Evolutionary conservation across 2,888 invertebrate genomes (phyloP).

Genomic region (Maniola hyperantus): DNA sequence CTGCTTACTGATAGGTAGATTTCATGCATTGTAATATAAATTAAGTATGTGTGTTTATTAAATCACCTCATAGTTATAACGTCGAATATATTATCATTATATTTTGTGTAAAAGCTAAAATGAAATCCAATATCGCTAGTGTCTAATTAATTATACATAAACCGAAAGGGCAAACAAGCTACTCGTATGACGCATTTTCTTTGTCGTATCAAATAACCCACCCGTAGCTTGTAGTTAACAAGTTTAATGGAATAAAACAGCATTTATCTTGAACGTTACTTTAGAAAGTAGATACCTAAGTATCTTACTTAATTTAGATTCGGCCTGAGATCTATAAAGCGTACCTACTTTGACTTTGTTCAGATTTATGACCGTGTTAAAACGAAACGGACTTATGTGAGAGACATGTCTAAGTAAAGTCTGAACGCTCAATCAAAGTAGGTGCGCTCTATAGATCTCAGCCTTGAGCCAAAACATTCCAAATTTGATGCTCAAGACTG

Average conservation of each 20-base stretch:
- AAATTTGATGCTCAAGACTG: no score
- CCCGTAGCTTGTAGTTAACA: constrained; percentile 6
- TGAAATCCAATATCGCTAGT: constrained; percentile 19
- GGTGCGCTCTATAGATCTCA: no score
- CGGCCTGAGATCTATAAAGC: no score
- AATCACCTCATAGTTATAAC: not conserved
- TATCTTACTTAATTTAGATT: not conserved
- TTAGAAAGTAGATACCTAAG: not conserved
- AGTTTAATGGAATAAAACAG: not conserved
- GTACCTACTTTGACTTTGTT: no score
- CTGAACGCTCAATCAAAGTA: no score
- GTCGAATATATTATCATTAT: not conserved
- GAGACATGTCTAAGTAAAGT: no score
- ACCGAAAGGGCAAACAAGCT: constrained; percentile 23
- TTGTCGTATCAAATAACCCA: constrained; percentile 22
- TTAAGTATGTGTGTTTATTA: not conserved
- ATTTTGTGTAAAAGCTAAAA: constrained; percentile 1
- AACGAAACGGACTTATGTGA: no score
- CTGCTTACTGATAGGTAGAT: no score
- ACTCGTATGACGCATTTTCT: constrained; percentile 20
- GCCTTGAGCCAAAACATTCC: no score
- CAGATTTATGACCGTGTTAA: no score
- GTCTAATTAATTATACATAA: constrained; percentile 23
- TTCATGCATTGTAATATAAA: no score
- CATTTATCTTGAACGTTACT: not conserved